Conservation (phyloP, 2,888 invertebrate genomes). For the Drosophila hawaiiensis region DNA sequence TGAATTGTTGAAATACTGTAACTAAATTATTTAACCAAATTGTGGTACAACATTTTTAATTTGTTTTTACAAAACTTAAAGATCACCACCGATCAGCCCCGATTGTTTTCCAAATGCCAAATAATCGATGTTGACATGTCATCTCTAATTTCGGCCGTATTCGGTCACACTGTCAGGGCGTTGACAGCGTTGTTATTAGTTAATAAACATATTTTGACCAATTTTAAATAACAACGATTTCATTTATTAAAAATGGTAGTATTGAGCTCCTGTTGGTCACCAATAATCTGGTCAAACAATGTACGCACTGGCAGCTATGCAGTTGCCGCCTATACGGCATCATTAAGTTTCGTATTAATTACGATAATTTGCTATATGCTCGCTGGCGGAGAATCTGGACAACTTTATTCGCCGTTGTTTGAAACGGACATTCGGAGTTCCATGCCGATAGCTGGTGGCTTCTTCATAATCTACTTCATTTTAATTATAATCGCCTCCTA, state of each 20-base stretch:
- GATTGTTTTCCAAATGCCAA: not conserved
- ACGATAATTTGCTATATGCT: slow-evolving; percentile 91
- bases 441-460: slow-evolving; percentile 89
- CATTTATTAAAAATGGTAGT: slow-evolving; percentile 87
- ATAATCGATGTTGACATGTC: slow-evolving; percentile 11
- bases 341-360: slow-evolving; percentile 90
- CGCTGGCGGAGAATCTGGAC: slow-evolving; percentile 94
- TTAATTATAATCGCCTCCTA: slow-evolving; percentile 87
- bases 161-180: slow-evolving; percentile 51
- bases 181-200: slow-evolving; percentile 44
- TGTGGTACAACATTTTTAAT: not conserved
- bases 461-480: slow-evolving; percentile 83
- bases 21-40: not conserved
- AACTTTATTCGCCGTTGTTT: slow-evolving; percentile 94
- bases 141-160: slow-evolving; percentile 13
- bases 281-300: slow-evolving; percentile 93
- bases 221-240: slow-evolving; percentile 14
- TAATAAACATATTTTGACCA: slow-evolving; percentile 15
- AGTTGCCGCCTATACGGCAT: slow-evolving; percentile 92
- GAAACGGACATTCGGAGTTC: slow-evolving; percentile 92
- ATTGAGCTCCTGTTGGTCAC: slow-evolving; percentile 94
- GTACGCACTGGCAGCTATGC: slow-evolving; percentile 91
- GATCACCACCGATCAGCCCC: not conserved
- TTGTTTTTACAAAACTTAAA: not conserved
- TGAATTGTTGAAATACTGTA: not conserved